These are phyloP conservation scores for Hypsopygia costalis DNA, from an alignment of 2,888 invertebrate genomes.

Conservation along the genomic window DNA sequence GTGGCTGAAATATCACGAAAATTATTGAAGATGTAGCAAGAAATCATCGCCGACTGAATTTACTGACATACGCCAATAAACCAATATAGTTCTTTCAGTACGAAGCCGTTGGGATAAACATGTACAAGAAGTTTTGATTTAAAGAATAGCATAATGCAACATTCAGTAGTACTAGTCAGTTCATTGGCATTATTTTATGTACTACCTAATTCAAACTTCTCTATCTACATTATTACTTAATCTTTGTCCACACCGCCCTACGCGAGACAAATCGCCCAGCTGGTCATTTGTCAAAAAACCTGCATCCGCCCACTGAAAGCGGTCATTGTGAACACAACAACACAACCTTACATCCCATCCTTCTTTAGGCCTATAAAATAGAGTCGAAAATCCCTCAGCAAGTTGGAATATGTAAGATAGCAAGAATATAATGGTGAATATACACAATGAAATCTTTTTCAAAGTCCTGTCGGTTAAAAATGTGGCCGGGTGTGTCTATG, in stretches of 20 bases:
- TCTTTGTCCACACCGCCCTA: conserved; percentile 64
- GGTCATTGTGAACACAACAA: conserved; percentile 52
- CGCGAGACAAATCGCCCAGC: conserved; percentile 74
- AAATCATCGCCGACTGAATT: no score
- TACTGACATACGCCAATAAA: no score
- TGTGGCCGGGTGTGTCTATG: conserved; percentile 29
- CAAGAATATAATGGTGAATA: conserved; percentile 36
- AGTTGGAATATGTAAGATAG: conserved; percentile 15
- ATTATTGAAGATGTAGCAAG: no score
- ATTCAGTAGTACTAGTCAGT: no score
- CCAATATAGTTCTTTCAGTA: no score
- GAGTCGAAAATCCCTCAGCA: conserved; percentile 27
- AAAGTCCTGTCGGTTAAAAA: conserved; percentile 30
- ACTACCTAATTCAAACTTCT: no score
- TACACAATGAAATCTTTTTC: conserved; percentile 36
- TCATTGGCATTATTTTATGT: no score
- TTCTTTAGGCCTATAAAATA: conserved; percentile 32
- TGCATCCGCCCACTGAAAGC: conserved; percentile 75
- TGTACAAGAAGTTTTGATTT: no score
- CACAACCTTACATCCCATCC: conserved; percentile 20
- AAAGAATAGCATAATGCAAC: no score
- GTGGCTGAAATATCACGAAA: no score
- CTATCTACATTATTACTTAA: conserved; percentile 16
- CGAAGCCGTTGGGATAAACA: no score
- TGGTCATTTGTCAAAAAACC: conserved; percentile 80